Evolutionary conservation across 2,797 vertebrate genomes (phyloP).

Genomic region (Phrynocephalus guinanensis): DNA sequence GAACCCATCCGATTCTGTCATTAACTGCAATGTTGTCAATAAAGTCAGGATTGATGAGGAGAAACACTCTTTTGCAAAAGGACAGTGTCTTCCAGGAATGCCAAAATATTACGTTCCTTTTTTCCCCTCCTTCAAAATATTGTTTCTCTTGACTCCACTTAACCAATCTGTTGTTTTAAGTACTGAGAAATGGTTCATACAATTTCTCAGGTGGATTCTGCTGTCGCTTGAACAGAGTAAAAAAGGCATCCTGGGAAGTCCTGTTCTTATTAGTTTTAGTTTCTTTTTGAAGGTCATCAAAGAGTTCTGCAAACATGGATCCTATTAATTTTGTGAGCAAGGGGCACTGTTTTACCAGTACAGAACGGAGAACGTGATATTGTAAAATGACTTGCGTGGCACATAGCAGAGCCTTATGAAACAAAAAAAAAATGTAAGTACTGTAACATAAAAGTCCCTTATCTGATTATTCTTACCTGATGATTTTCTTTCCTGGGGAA

Average conservation of each 20-base stretch:
- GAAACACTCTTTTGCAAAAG: background rate
- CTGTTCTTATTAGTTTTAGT: background rate
- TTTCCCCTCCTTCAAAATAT: no score
- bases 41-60: background rate
- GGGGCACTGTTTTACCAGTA: background rate
- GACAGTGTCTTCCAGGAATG: no score
- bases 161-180: background rate
- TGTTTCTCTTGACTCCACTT: background rate
- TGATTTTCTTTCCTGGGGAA: background rate
- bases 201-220: background rate
- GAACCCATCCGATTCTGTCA: background rate
- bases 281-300: background rate
- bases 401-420: background rate
- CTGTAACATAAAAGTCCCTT: background rate
- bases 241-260: background rate
- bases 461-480: background rate
- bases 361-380: background rate
- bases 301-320: background rate
- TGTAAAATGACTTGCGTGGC: background rate
- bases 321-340: background rate
- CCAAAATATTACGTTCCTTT: no score
- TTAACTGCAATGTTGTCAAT: no score
- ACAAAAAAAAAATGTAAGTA: background rate
- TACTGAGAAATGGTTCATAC: background rate
- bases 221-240: background rate